phyloP scores from a whole-genome alignment of 2,113 vertebrate genomes.

The Emberiza fucata region DNA sequence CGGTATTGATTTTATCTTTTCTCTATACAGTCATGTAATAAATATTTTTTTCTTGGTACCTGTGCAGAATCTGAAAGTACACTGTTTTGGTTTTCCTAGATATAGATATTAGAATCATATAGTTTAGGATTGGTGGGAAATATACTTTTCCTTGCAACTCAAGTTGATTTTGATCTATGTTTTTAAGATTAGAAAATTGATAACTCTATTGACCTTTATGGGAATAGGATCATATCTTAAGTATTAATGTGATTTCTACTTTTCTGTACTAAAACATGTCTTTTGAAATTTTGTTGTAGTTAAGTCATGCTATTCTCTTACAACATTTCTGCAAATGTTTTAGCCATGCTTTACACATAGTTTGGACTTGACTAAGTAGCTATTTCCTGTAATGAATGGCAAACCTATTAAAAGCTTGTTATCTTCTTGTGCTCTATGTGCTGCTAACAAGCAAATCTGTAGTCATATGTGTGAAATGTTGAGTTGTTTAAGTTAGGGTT shows the following conservation, averaged over 20 bases:
- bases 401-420: not conserved
- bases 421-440: not conserved
- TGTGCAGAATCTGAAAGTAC: not conserved
- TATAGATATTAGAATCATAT: not conserved
- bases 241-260: not conserved
- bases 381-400: constrained; percentile 7
- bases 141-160: not conserved
- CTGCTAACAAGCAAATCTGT: not conserved
- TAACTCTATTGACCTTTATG: accelerated
- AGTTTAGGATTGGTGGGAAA: not conserved
- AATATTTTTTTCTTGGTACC: not conserved
- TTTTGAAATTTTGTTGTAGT: not conserved
- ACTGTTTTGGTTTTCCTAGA: not conserved
- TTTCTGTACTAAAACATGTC: not conserved
- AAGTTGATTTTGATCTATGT: not conserved
- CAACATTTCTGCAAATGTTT: not conserved
- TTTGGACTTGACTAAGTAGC: not conserved
- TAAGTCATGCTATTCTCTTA: not conserved
- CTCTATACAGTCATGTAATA: no score
- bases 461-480: not conserved
- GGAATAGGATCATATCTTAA: not conserved
- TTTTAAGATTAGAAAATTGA: not conserved
- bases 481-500: not conserved
- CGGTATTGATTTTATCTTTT: not conserved
- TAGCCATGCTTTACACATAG: not conserved